Base-by-base conservation (phyloP, 2,113 vertebrate genomes). In the Erpornis zantholeuca region DNA sequence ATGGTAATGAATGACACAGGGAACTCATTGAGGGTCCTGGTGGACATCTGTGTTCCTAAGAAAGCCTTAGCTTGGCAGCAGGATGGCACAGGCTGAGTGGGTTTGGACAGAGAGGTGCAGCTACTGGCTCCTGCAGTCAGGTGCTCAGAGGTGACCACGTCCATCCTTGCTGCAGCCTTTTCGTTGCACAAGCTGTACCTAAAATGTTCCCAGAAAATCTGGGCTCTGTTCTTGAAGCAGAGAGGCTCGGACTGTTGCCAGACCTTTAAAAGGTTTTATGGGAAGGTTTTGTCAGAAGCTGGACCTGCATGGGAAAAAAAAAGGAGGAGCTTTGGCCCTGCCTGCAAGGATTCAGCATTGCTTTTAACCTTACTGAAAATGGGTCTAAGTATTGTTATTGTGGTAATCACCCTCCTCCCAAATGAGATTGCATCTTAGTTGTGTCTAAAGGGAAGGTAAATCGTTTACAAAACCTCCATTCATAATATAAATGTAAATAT, bases 351-450 rank as follows among this genome's bases (percentile, higher is more conserved):
- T 82, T 90, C 63, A 65, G 35, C 25, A 56, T 54, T 1, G 0
- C 29, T 92, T 85, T 68, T 57, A 70, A 42, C 71, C 23, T 59
- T 24, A 61, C 36, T 89, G 31, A 76, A 86, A 75, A 25, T 9
- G 10, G 40, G 8, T 52, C 35, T n/a, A 33, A 56, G 36, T 90
- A 50, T 63, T 69, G 31, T 72, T 71, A 27, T 5, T 64, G 11
- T 24, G 56, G 44, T 60, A 81, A 70, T 79, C 28, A 8, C 18
- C 23, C 19, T 73, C 10, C 40, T 95, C 8, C 24, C 57, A 71
- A 75, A 52, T 40, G 44, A 92, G 73, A 70, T 77, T 78, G 36
- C 21, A 21, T 82, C 54, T 82, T 73, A 61, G 52, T 53, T 94
- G 28, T 61, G 28, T 77, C 52, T 82, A 44, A 88, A 50, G 25